Conservation (phyloP, 2,888 invertebrate species). For the Plagiodera versicolora region DNA sequence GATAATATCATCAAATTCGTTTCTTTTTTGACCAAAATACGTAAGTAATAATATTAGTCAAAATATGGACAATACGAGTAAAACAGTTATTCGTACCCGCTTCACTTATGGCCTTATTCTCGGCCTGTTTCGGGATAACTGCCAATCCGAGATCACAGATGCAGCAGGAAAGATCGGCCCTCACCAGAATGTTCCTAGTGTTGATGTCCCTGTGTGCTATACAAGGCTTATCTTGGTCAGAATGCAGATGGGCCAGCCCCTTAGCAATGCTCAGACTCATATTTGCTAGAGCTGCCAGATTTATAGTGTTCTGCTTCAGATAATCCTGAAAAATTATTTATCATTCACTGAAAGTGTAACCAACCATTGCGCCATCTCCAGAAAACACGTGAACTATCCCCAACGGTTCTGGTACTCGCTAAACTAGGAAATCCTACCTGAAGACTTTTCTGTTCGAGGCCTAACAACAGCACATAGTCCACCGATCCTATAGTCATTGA, state of each 20-base stretch:
- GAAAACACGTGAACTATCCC: too few species aligned
- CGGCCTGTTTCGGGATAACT: slow-evolving; percentile 54
- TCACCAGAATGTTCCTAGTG: slow-evolving; percentile 84
- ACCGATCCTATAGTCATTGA: slow-evolving; percentile 38
- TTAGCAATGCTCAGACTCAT: slow-evolving; percentile 81
- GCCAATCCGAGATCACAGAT: slow-evolving; percentile 87
- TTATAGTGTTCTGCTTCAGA: slow-evolving; percentile 69
- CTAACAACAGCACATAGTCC: slow-evolving; percentile 74
- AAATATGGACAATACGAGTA: neutral
- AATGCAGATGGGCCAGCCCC: slow-evolving; percentile 85
- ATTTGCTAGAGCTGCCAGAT: slow-evolving; percentile 72
- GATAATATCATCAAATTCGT: too few species aligned
- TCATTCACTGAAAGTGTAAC: too few species aligned
- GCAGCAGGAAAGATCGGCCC: slow-evolving; percentile 73
- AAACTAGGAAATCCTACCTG: slow-evolving; percentile 64
- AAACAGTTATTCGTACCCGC: slow-evolving; percentile 44
- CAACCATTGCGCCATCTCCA: too few species aligned
- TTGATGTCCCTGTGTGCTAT: slow-evolving; percentile 91
- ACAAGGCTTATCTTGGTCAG: slow-evolving; percentile 77
- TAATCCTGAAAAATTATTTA: slow-evolving; percentile 67
- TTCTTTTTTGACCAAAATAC: too few species aligned
- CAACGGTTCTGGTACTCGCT: too few species aligned
- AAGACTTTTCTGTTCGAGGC: slow-evolving; percentile 72
- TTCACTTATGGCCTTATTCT: slow-evolving; percentile 52
- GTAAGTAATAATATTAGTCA: too few species aligned